Percentiles rank a stretch among this genome's conserved stretches.
Conservation (phyloP, 2,888 invertebrate genomes). For the Brenthis ino region DNA sequence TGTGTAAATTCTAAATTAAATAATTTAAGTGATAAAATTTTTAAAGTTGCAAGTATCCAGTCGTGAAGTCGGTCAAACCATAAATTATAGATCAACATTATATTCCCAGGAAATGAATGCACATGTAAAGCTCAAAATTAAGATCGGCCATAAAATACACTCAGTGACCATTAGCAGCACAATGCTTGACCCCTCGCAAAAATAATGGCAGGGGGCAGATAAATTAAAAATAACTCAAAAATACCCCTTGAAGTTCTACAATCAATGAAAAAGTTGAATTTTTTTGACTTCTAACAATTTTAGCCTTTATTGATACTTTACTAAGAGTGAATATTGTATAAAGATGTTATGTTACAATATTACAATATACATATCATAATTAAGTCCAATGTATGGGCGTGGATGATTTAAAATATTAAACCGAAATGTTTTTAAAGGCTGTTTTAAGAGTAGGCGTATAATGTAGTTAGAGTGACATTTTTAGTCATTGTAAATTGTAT, state of each 20-base stretch:
- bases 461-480: no score
- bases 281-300: not conserved
- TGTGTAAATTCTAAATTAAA: no score
- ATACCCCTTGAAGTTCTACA: slow-evolving; percentile 68
- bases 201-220: slow-evolving; percentile 79
- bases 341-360: not conserved
- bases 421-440: no score
- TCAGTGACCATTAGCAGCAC: slow-evolving; percentile 51
- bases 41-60: not conserved
- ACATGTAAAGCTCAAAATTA: slow-evolving; percentile 53
- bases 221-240: slow-evolving; percentile 81
- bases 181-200: slow-evolving; percentile 77
- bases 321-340: not conserved
- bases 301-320: not conserved
- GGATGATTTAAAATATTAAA: not conserved
- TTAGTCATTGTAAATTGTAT: no score
- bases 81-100: slow-evolving; percentile 24
- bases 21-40: not conserved
- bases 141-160: slow-evolving; percentile 71
- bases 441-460: no score
- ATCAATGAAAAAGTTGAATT: slow-evolving; percentile 6
- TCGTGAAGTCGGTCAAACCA: slow-evolving; percentile 12
- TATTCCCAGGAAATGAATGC: slow-evolving; percentile 37
- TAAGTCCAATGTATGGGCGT: not conserved
- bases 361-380: not conserved